These are phyloP conservation scores for Lydus trimaculatus DNA, from an alignment of 2,888 invertebrate genomes.

Conservation along the genomic window DNA sequence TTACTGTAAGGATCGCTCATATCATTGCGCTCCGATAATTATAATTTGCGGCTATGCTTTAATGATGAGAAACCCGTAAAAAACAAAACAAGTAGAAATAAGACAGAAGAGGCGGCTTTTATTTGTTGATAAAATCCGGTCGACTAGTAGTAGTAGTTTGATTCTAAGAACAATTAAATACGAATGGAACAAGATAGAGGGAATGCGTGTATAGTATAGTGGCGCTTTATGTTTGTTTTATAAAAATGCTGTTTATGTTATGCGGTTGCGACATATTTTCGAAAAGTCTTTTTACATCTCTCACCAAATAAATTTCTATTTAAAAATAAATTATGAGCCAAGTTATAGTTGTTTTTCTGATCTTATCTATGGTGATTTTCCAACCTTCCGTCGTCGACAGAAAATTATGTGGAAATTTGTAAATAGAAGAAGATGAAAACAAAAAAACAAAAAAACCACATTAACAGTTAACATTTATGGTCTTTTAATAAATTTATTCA, in stretches of 20 bases:
- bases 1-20: too few relatives aligned
- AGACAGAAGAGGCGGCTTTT: not conserved
- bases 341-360: not conserved
- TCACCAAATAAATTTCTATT: not conserved
- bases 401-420: not conserved
- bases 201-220: not conserved
- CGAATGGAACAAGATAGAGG: not conserved
- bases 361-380: not conserved
- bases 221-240: too few relatives aligned
- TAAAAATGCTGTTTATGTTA: not conserved
- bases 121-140: too few relatives aligned
- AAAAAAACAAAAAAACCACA: too few relatives aligned
- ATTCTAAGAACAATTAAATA: conserved; percentile 34
- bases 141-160: too few relatives aligned
- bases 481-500: too few relatives aligned
- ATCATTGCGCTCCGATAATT: too few relatives aligned
- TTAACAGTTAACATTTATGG: too few relatives aligned
- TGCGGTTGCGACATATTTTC: not conserved
- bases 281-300: not conserved
- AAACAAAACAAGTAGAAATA: too few relatives aligned
- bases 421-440: not conserved
- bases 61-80: not conserved
- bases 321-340: not conserved
- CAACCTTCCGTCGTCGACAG: too few relatives aligned
- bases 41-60: not conserved